Conservation (phyloP, 2,888 invertebrate genomes). For the Limnephilus rhombicus region DNA sequence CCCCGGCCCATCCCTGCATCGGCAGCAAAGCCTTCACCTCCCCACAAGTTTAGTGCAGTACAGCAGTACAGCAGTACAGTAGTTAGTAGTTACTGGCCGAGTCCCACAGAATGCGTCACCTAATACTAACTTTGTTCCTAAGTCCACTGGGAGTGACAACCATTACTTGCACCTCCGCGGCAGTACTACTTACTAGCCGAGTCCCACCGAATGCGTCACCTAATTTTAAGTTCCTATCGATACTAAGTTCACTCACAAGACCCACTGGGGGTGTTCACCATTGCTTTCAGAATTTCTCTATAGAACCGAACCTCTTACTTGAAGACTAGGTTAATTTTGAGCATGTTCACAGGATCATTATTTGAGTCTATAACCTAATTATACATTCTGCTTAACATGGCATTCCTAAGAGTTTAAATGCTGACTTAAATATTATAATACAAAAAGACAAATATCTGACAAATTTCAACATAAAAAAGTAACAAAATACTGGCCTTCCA, state of each 20-base stretch:
- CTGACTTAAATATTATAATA: slow-evolving; percentile 57
- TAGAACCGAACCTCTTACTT: slow-evolving; percentile 57
- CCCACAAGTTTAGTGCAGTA: background rate
- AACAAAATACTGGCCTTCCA: slow-evolving; percentile 59
- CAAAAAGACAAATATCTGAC: slow-evolving; percentile 57
- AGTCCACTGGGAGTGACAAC: background rate
- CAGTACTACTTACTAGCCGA: background rate
- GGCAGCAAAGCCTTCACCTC: background rate
- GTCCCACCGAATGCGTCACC: slow-evolving; percentile 17
- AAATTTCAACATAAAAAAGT: slow-evolving; percentile 59
- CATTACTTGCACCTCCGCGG: background rate
- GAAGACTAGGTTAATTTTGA: slow-evolving; percentile 64
- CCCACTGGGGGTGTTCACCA: slow-evolving; percentile 30
- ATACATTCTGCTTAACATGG: slow-evolving; percentile 62
- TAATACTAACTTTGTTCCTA: background rate
- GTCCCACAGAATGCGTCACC: background rate
- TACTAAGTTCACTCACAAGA: slow-evolving; percentile 48
- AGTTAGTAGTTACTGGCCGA: background rate
- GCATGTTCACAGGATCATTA: slow-evolving; percentile 62
- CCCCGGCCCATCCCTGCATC: background rate
- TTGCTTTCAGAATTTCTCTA: slow-evolving; percentile 48
- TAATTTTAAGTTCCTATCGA: slow-evolving; percentile 39
- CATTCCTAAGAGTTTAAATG: slow-evolving; percentile 55
- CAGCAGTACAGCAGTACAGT: background rate
- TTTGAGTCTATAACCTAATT: slow-evolving; percentile 58